A percentile compares a stretch with the other conserved stretches of the same genome.
phyloP scores from a whole-genome alignment of 2,888 invertebrate species.

The Aplocera efformata region DNA sequence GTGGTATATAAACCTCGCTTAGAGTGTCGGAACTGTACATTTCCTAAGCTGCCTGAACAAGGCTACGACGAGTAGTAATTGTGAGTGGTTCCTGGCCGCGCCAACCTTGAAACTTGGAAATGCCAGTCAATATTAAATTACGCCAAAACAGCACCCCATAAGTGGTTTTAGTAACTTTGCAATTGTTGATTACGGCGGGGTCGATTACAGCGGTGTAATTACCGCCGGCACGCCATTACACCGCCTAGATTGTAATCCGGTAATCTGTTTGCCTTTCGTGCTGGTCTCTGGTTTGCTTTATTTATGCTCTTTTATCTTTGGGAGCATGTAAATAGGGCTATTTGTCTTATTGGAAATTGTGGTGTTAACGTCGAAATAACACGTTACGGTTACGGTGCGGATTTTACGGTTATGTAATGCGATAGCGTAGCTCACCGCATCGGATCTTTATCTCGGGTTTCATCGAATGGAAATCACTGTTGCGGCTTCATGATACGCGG shows the following conservation, averaged over 20 bases:
- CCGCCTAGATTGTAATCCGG: slow-evolving; percentile 35
- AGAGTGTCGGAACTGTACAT: no score
- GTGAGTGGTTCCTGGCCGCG: no score
- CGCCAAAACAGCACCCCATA: slow-evolving; percentile 45
- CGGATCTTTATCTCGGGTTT: slow-evolving; percentile 6
- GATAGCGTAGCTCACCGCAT: slow-evolving; percentile 2
- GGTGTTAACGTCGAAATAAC: slow-evolving; percentile 30
- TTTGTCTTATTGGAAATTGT: slow-evolving; percentile 30
- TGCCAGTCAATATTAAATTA: slow-evolving; percentile 43
- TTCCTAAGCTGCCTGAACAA: no score
- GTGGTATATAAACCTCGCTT: no score
- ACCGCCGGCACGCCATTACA: slow-evolving; percentile 29
- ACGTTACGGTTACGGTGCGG: slow-evolving; percentile 9
- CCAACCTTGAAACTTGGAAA: slow-evolving; percentile 17
- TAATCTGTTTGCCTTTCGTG: slow-evolving; percentile 41
- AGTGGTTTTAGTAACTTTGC: slow-evolving; percentile 50
- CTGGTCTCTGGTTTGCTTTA: slow-evolving; percentile 23
- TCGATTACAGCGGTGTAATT: slow-evolving; percentile 38
- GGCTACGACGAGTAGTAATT: no score
- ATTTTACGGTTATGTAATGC: slow-evolving; percentile 13
- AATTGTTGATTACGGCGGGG: slow-evolving; percentile 44
- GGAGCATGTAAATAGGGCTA: slow-evolving; percentile 28
- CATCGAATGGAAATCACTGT: slow-evolving; percentile 1
- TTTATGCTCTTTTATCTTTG: slow-evolving; percentile 29
- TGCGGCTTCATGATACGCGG: no score